Base-by-base conservation (phyloP, 2,113 vertebrate species). In the Lasiurus borealis region DNA sequence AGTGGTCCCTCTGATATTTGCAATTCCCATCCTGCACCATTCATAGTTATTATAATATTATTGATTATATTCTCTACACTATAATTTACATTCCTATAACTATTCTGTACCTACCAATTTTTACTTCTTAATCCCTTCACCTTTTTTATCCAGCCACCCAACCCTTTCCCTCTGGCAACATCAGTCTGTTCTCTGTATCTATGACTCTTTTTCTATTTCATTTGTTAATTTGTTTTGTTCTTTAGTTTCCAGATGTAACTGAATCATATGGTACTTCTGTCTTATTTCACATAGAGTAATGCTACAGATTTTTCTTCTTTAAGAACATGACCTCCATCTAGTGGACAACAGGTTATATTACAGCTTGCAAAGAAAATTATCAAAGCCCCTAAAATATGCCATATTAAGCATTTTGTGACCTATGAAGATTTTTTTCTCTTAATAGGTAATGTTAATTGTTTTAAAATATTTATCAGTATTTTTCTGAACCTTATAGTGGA, bases 311-410 rank as follows among this genome's bases (percentile, higher is more conserved):
- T 93, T 91, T 25, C 14, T 95, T 64, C 44, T 31, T 82, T 82
- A 96, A 80, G 85, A 93, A 94, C 91, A 75, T 69, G 25, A 77
- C 72, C 85, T 75, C 97, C 95, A 92, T 92, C 97, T 94, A 96
- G 87, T 97, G 97, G 92, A 80, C 19, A 95, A 46, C 18, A 7
- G 84, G 0, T 78, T 80, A 25, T 64, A 96, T 83, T 88, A 84
- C 96, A 96, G 0, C 8, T 8, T 95, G 48, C 16, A 21, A 85
- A 92, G 69, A 94, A 96, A 82, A 91, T 40, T 11, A 21, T 10
- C 8, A 29, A 76, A 85, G 34, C 5, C 8, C 29, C 10, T 34
- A 52, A 6, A 78, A n/a, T 54, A 52, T 12, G 8, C n/a, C 8
- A 3, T 27, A 50, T 69, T 27, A 85, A 71, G 36, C 13, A 85